Evolutionary conservation across 1,140 invertebrate species (phyloP).

Genomic region (Teleopsis dalmanni): DNA sequence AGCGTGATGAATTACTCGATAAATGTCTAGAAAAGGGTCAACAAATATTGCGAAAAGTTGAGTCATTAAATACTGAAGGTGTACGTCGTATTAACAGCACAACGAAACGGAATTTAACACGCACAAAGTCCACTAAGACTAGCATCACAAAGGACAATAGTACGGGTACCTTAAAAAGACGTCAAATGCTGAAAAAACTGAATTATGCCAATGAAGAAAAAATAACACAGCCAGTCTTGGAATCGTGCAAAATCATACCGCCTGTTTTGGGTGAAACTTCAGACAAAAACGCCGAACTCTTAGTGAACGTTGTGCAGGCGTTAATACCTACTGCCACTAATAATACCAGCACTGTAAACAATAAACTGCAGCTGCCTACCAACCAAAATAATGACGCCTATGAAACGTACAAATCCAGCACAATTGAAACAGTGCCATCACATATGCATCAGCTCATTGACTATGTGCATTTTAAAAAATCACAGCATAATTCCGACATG

Average conservation of each 20-base stretch:
- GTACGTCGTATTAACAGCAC: not conserved
- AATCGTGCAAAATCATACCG: constrained; percentile 40
- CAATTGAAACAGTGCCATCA: not conserved
- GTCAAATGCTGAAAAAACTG: constrained; percentile 18
- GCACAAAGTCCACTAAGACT: not conserved
- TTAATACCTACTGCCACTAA: constrained; percentile 4
- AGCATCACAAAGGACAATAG: not conserved
- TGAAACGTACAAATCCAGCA: not conserved
- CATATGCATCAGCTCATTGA: not conserved
- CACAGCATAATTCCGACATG: constrained; percentile 7
- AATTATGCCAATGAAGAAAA: constrained; percentile 38
- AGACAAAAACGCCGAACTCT: constrained; percentile 31
- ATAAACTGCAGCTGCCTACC: not conserved
- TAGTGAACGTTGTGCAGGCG: constrained; percentile 32
- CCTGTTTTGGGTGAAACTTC: constrained; percentile 38
- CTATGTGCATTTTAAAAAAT: not conserved
- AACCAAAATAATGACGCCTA: not conserved
- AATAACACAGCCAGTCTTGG: constrained; percentile 27
- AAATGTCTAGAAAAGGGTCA: constrained; percentile 42
- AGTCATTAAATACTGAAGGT: constrained; percentile 22
- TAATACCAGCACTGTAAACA: constrained; percentile 3
- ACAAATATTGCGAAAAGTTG: constrained; percentile 38
- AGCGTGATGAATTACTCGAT: constrained; percentile 31
- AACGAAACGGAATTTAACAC: not conserved
- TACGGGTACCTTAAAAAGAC: not conserved